Evolutionary conservation across 2,888 invertebrate species (phyloP).

Genomic region (Phytoseiulus persimilis): DNA sequence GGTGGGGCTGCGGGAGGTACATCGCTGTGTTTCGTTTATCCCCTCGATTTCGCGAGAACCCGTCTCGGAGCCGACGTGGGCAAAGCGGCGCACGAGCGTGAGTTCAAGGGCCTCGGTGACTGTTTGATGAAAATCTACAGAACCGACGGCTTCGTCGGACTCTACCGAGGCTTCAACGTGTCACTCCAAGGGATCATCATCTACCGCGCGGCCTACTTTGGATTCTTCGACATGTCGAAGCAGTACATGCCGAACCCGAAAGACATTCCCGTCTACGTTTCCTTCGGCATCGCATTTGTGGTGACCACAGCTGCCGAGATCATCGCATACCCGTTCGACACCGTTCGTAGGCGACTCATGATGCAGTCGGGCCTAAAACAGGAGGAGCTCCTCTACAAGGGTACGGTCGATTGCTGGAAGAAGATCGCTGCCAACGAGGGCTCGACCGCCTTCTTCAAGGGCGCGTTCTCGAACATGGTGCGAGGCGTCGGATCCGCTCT

Average conservation of each 20-base stretch:
- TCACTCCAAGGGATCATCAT: constrained; percentile 52
- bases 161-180: constrained; percentile 52
- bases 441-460: constrained; percentile 51
- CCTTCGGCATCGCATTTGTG: constrained; percentile 40
- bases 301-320: constrained; percentile 49
- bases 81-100: constrained; percentile 40
- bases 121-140: constrained; percentile 49
- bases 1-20: constrained; percentile 51
- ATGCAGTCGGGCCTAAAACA: constrained; percentile 48
- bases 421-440: constrained; percentile 50
- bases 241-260: constrained; percentile 40
- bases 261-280: constrained; percentile 33
- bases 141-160: constrained; percentile 50
- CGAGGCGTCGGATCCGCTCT: constrained; percentile 46
- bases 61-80: constrained; percentile 49
- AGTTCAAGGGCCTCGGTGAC: constrained; percentile 42
- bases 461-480: constrained; percentile 45
- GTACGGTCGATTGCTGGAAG: constrained; percentile 50
- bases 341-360: constrained; percentile 52
- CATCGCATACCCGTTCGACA: constrained; percentile 54
- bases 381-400: constrained; percentile 46
- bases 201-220: constrained; percentile 52
- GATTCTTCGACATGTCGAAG: constrained; percentile 52
- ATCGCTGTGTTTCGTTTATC: constrained; percentile 52
- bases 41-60: constrained; percentile 51